phyloP scores from a whole-genome alignment of 1,140 invertebrate species.

The Hyles euphorbiae region DNA sequence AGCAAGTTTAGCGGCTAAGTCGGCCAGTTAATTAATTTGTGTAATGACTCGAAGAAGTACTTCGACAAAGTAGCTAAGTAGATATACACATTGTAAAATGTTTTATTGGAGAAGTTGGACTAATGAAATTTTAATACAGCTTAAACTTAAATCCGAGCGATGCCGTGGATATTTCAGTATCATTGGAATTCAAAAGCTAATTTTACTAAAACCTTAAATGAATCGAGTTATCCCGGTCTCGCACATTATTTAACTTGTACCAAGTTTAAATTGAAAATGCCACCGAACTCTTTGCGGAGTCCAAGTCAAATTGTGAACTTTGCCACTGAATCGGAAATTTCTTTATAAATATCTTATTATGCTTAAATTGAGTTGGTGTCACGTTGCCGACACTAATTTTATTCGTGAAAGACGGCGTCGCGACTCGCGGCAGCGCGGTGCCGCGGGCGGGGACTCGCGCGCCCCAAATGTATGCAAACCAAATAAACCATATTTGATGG shows the following conservation, averaged over 20 bases:
- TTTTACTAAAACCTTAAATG: constrained; percentile 73
- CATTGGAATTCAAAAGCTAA: constrained; percentile 69
- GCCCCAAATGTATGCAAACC: constrained; percentile 71
- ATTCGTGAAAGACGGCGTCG: constrained; percentile 64
- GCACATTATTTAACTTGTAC: constrained; percentile 72
- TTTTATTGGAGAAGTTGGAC: constrained; percentile 17
- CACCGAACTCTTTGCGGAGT: constrained; percentile 67
- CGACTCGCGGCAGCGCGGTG: constrained; percentile 23
- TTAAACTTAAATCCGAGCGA: constrained; percentile 39
- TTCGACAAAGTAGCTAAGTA: too few relatives aligned
- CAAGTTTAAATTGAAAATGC: constrained; percentile 74
- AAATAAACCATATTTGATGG: constrained; percentile 66
- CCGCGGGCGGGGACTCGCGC: constrained; percentile 26
- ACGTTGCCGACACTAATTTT: constrained; percentile 73
- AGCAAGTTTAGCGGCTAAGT: too few relatives aligned
- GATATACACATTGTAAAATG: too few relatives aligned
- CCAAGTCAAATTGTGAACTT: constrained; percentile 72
- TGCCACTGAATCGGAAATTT: constrained; percentile 72
- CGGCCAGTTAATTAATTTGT: too few relatives aligned
- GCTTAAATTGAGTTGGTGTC: constrained; percentile 73
- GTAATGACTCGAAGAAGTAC: too few relatives aligned
- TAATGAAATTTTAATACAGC: constrained; percentile 27
- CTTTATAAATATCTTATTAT: constrained; percentile 75
- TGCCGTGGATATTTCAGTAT: constrained; percentile 52
- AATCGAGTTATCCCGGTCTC: constrained; percentile 64